Base-by-base conservation (phyloP, 2,113 vertebrate genomes). In the Ammodytes marinus region DNA sequence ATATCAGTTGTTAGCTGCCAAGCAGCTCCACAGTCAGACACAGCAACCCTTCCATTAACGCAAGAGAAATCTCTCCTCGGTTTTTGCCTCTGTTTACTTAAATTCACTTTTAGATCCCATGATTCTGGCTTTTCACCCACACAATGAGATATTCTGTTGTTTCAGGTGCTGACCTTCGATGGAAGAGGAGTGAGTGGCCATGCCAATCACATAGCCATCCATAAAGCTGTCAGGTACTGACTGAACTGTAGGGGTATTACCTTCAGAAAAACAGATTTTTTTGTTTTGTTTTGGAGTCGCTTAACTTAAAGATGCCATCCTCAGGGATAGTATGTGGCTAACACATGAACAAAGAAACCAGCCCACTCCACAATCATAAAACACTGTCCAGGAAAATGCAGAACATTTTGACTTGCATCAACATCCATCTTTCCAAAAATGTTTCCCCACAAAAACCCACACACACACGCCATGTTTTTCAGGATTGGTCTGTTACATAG, bases 161-260 rank as follows among this genome's bases (percentile, higher is more conserved):
- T 93, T 67, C 94, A 99, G 98, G 96, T 99, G 91, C 93, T 99
- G 91, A 99, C 97, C 27, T 99, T 99, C 46, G 98, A 99, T 82
- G 96, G 90, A 0, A 90, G 91, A 57, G 98, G 98, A 82, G 96
- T 99, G 80, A 99, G 97, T 4, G 95, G 97, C 43, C 98, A 99
- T 65, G 90, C 93, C 76, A 99, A 99, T 91, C 98, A 99, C 79
- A 57, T 90, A 11, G 94, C 97, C 61, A 91, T 99, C 63, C 86
- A 97, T 79, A 54, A 87, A 5, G 95, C 97, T 6, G 55, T 97
- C 91, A 98, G 98, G 98, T 99, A 97, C 4, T 14, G 46, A 49
- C 61, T 74, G 6, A 60, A 79, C 71, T 12, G 59, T 15, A 54
- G 66, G 27, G 45, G 35, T 40, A 69, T 76, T 15, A 27, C 14